Base-by-base conservation (phyloP, 2,113 vertebrate species). In the Nestor notabilis region DNA sequence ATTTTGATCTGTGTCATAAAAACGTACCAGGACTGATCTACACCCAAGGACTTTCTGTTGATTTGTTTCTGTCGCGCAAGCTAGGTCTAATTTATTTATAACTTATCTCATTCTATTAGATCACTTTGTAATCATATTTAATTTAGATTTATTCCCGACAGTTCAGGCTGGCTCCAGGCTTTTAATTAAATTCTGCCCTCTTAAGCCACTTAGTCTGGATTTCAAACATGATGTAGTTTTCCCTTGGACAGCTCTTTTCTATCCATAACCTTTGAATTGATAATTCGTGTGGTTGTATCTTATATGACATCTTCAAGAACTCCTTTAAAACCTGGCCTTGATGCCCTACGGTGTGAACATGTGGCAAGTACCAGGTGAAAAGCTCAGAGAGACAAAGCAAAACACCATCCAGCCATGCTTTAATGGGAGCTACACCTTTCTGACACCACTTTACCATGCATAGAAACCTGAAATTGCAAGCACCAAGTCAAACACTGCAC, bases 91-190 rank as follows among this genome's bases (percentile, higher is more conserved):
- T 96, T 95, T 96, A 94, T 96, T 89, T 94, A 83, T 93, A 88
- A 90, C 96, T 97, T 95, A 96, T 93, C 91, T 94, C 96, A 97
- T 97, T 96, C 94, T 97, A 97, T 97, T 89, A 92, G 95, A 96
- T 97, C 95, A 94, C 70, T 87, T 96, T 92, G 89, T 95, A 97
- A 98, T 97, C 91, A 95, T 95, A 90, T 96, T 97, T 98, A 98
- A 98, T 97, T 98, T 97, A 98, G 97, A 98, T 97, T 97, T 97
- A 98, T 95, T 90, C 90, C n/a, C 6, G 80, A 87, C 95, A 95
- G 97, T 81, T 97, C 94, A 96, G 94, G 89, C 43, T 97, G 90
- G 83, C 96, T 98, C 41, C 63, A 91, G 96, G 93, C 96, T 93
- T 91, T 98, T 98, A 96, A 98, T 98, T 97, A 98, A 96, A 90